Percentiles rank a stretch among this genome's conserved stretches.
Conservation (phyloP, 2,113 vertebrate species). For the Clarias gariepinus region DNA sequence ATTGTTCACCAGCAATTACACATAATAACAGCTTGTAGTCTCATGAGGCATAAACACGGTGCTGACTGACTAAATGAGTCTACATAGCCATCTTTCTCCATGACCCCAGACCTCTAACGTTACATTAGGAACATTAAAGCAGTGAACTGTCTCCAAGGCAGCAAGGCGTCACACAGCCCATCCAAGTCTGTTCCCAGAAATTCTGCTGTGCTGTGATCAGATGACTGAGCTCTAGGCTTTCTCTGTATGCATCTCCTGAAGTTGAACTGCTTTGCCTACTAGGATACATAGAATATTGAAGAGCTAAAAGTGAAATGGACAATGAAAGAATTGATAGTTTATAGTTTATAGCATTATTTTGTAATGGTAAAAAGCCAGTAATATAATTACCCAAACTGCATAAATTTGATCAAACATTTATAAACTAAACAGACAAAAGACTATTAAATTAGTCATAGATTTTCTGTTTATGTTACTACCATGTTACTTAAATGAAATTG, state of each 20-base stretch:
- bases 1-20: slow-evolving; percentile 25
- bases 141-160: slow-evolving; percentile 29
- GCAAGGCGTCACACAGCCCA: slow-evolving; percentile 25
- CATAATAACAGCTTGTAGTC: slow-evolving; percentile 10
- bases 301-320: background rate
- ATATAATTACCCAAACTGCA: background rate
- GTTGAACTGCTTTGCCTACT: background rate
- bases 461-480: background rate
- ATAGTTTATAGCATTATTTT: background rate
- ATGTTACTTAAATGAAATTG: no score
- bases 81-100: background rate
- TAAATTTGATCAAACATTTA: background rate
- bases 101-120: slow-evolving; percentile 24
- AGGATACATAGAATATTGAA: background rate
- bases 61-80: background rate
- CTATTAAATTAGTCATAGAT: background rate
- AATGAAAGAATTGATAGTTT: background rate
- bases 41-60: background rate
- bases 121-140: slow-evolving; percentile 35
- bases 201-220: slow-evolving; percentile 43
- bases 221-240: slow-evolving; percentile 40
- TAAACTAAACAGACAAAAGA: no score
- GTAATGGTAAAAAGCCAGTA: background rate
- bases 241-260: slow-evolving; percentile 17
- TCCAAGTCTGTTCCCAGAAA: slow-evolving; percentile 39